Percentiles rank a stretch among this genome's conserved stretches.
Conservation (phyloP, 2,888 invertebrate genomes). For the Yponomeuta malinellus region DNA sequence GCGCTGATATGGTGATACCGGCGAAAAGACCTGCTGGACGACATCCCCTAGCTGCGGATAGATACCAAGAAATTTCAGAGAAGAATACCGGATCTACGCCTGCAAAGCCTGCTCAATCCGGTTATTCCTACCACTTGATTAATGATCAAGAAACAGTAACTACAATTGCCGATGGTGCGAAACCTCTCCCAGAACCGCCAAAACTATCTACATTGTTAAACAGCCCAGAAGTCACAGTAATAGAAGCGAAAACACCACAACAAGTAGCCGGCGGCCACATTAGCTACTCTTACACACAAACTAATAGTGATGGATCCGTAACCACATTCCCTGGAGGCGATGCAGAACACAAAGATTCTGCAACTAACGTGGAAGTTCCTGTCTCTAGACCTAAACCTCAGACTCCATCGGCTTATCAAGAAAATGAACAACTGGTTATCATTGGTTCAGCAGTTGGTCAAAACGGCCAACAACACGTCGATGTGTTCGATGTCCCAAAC, state of each 20-base stretch:
- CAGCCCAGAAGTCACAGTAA: background rate
- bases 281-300: background rate
- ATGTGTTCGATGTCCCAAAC: background rate
- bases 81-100: background rate
- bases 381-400: background rate
- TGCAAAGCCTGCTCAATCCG: background rate
- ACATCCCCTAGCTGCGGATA: background rate
- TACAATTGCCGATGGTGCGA: constrained; percentile 5
- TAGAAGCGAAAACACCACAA: background rate
- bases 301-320: constrained; percentile 1
- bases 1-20: background rate
- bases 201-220: background rate
- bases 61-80: background rate
- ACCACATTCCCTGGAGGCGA: background rate
- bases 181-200: background rate
- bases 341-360: background rate
- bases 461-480: background rate
- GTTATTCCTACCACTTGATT: constrained; percentile 13
- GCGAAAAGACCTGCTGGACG: constrained; percentile 1
- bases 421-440: background rate
- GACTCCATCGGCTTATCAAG: background rate
- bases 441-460: background rate
- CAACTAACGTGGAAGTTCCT: background rate
- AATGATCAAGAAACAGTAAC: constrained; percentile 9
- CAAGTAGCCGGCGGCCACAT: background rate